Evolutionary conservation across 2,888 invertebrate species (phyloP).

Genomic region (Drosophila sordidula): DNA sequence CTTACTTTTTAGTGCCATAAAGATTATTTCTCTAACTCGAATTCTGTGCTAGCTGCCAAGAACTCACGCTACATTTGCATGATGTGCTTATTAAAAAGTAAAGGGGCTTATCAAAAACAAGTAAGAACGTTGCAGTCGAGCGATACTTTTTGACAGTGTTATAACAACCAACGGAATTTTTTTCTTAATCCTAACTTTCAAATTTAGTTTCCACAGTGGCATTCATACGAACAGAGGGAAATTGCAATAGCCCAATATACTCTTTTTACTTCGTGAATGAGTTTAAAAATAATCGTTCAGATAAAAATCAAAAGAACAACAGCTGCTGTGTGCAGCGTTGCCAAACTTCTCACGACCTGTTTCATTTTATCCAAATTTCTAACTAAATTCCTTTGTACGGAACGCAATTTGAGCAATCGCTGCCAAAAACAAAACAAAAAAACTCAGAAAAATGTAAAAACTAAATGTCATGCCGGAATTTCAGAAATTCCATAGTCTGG

Average conservation of each 20-base stretch:
- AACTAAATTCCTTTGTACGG: constrained; percentile 26
- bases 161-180: too few relatives aligned
- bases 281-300: constrained; percentile 3
- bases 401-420: constrained; percentile 55
- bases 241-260: too few relatives aligned
- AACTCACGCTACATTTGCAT: background rate
- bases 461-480: constrained; percentile 57
- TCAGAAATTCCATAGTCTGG: constrained; percentile 38
- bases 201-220: too few relatives aligned
- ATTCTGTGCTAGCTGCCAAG: too few relatives aligned
- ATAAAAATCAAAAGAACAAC: constrained; percentile 37
- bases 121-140: too few relatives aligned
- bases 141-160: too few relatives aligned
- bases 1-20: too few relatives aligned
- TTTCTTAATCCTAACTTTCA: too few relatives aligned
- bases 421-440: constrained; percentile 15
- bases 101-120: background rate
- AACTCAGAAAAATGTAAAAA: constrained; percentile 44
- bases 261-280: too few relatives aligned
- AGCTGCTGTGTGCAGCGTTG: constrained; percentile 37
- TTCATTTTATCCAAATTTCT: constrained; percentile 28
- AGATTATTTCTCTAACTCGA: background rate
- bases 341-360: constrained; percentile 31
- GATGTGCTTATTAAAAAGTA: constrained; percentile 4
- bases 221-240: too few relatives aligned